These are phyloP conservation scores for Lasius fuliginosus DNA, from an alignment of 2,888 invertebrate species.

Conservation along the genomic window DNA sequence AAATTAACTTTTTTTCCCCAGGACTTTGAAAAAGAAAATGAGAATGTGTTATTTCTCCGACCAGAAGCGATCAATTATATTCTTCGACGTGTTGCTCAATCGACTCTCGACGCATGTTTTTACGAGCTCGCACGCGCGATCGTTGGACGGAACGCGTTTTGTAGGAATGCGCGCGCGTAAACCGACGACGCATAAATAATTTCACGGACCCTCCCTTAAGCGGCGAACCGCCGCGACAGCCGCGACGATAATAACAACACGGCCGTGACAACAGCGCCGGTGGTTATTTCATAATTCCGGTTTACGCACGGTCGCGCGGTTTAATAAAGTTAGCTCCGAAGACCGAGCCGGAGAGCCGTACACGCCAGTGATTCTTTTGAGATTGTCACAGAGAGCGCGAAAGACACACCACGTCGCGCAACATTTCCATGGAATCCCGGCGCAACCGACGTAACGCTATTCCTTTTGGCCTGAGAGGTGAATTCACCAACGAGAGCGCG, in stretches of 20 bases:
- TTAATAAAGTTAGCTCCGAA: conserved; percentile 68
- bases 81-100: background rate
- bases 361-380: conserved; percentile 68
- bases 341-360: conserved; percentile 42
- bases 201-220: conserved; percentile 12
- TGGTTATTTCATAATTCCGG: conserved; percentile 68
- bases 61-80: conserved; percentile 6
- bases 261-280: conserved; percentile 17
- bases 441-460: conserved; percentile 6
- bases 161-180: conserved; percentile 14
- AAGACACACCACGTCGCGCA: conserved; percentile 48
- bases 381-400: conserved; percentile 46
- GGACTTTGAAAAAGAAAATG: background rate
- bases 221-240: conserved; percentile 21
- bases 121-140: background rate
- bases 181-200: conserved; percentile 57
- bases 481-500: conserved; percentile 36
- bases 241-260: conserved; percentile 52
- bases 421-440: conserved; percentile 34
- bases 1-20: background rate
- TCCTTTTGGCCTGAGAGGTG: conserved; percentile 36
- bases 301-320: conserved; percentile 58
- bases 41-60: background rate
- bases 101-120: background rate
- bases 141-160: background rate